Evolutionary conservation across 2,888 invertebrate genomes (phyloP), one percentile per base, ranked within the genome.

Genomic region (Luffia ferchaultella): DNA sequence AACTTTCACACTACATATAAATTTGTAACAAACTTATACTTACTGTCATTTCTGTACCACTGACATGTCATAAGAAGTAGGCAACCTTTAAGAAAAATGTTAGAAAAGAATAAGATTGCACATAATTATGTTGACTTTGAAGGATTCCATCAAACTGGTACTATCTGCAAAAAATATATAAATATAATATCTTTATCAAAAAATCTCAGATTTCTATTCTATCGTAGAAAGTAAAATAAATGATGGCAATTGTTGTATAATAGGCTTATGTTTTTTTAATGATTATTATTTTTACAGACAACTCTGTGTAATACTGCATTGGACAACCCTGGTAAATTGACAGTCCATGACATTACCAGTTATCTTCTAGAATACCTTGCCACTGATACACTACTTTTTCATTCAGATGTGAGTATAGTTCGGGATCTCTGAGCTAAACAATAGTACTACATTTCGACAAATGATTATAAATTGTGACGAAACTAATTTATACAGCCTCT

Each of bases 261-360:
- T n/a, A n/a, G n/a, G n/a, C n/a, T n/a, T n/a, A n/a, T n/a, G n/a
- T n/a, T n/a, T n/a, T n/a, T n/a, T n/a, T n/a, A n/a, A 30, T 30
- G 30, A 12, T 12, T 30, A 30, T 7, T n/a, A n/a, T n/a, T n/a
- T n/a, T n/a, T n/a, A n/a, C n/a, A n/a, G n/a, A n/a, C n/a, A n/a
- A n/a, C n/a, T 90, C 94, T 1, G 76, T 99, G 30, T 93, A 95
- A 95, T 64, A 97, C 96, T 18, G 90, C 92, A 20, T 76, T 96
- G 54, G 99, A 99, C 69, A 98, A 98, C 85, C 98, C 98, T 3
- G 91, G 92, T 58, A 89, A 90, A 59, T 83, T 91, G 54, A 90
- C 88, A 2, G 89, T 90, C 67, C 85, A 88, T 59, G 92, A 93
- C 64, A 88, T 96, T 63, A 89, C 91, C 1, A 88, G 88, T 63